Evolutionary conservation across 2,888 invertebrate species (phyloP).

Genomic region (Frankliniella fusca): DNA sequence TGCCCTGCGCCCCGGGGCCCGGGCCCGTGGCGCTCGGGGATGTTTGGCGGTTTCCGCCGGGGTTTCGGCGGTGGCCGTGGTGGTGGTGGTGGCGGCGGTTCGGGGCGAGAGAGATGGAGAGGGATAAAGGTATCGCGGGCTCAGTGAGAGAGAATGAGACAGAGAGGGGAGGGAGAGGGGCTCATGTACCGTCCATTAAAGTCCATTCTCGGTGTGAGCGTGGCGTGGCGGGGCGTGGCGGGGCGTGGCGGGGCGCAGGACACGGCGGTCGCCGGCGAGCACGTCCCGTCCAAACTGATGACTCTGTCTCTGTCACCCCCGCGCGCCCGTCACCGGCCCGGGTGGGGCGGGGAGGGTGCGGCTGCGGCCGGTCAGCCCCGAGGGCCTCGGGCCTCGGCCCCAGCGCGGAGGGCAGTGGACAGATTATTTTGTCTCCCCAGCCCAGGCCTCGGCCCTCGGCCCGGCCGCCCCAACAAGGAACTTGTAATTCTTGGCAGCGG

Average conservation of each 20-base stretch:
- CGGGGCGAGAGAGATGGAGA: not conserved
- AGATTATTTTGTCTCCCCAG: conserved; percentile 10
- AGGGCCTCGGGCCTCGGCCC: not conserved
- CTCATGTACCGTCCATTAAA: not conserved
- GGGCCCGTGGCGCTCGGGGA: not conserved
- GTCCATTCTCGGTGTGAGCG: not conserved
- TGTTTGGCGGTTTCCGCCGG: not conserved
- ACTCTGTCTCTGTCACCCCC: not conserved
- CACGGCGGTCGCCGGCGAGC: not conserved
- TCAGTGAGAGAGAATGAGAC: not conserved
- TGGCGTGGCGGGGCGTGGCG: not conserved
- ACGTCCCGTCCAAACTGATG: not conserved
- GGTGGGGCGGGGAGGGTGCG: not conserved
- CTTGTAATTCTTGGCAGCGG: not conserved
- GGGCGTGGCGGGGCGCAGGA: not conserved
- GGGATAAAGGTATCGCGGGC: not conserved
- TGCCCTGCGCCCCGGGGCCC: not conserved
- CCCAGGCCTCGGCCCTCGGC: no score
- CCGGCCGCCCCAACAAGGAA: not conserved
- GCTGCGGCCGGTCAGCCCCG: not conserved
- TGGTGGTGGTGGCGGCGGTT: no score
- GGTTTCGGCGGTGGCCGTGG: not conserved
- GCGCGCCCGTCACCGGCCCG: not conserved
- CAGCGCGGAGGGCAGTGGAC: not conserved
- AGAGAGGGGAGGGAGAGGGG: no score